Evolutionary conservation across 2,888 invertebrate species (phyloP).

Genomic region (Tetragnatha montana): DNA sequence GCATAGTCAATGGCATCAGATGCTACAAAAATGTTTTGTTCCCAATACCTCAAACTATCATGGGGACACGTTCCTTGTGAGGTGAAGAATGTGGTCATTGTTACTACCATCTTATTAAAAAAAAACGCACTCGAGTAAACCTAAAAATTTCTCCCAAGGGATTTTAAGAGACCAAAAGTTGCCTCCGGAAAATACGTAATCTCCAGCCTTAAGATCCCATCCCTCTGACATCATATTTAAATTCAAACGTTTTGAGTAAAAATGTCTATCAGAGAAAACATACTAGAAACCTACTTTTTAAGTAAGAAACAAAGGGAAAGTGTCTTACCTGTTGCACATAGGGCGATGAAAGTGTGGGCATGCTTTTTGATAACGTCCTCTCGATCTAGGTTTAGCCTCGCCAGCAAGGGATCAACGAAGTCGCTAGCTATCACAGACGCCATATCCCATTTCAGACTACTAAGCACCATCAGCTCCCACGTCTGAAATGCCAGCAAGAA

Average conservation of each 20-base stretch:
- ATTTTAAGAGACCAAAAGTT: too few species aligned
- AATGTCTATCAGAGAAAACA: too few species aligned
- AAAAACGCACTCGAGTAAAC: too few species aligned
- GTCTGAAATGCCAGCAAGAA: constrained; percentile 79
- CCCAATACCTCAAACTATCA: too few species aligned
- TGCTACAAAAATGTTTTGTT: too few species aligned
- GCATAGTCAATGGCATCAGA: too few species aligned
- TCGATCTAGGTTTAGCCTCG: constrained; percentile 78
- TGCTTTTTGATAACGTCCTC: constrained; percentile 83
- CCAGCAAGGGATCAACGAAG: constrained; percentile 87
- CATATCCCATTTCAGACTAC: constrained; percentile 87
- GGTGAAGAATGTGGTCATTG: too few species aligned
- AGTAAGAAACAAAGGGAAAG: not conserved
- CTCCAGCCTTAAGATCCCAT: too few species aligned
- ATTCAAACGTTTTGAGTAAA: not conserved
- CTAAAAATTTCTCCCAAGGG: too few species aligned
- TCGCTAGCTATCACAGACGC: constrained; percentile 87
- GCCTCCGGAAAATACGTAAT: too few species aligned
- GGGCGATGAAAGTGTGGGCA: constrained; percentile 85
- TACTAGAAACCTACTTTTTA: not conserved
- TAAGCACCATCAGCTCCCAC: constrained; percentile 87
- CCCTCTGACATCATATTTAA: not conserved
- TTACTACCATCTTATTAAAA: too few species aligned
- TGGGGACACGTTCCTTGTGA: too few species aligned
- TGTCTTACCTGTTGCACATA: constrained; percentile 86